phyloP scores from a whole-genome alignment of 1,140 invertebrate genomes.

The Trichomalopsis sarcophagae region DNA sequence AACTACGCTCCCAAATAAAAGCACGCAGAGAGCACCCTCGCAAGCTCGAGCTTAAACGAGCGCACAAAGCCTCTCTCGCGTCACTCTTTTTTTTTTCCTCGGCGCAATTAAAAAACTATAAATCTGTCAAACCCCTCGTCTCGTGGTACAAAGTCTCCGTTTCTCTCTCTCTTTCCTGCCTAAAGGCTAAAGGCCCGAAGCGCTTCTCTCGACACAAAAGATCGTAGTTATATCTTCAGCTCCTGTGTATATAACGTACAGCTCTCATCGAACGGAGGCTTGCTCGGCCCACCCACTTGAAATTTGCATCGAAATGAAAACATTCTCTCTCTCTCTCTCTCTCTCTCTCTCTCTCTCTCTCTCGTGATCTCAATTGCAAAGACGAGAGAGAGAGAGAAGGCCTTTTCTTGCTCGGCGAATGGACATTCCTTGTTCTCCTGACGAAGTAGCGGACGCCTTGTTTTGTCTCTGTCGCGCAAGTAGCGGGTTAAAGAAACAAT shows the following conservation, averaged over 20 bases:
- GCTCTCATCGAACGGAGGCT: background rate
- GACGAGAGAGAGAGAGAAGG: background rate
- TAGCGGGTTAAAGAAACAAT: conserved; percentile 13
- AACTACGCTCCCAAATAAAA: background rate
- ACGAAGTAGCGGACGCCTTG: background rate
- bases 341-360: conserved; percentile 42
- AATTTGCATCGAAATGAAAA: conserved; percentile 70
- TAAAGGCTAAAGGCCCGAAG: background rate
- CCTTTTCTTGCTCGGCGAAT: conserved; percentile 54
- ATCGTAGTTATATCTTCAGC: background rate
- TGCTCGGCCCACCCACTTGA: conserved; percentile 2
- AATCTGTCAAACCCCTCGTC: background rate
- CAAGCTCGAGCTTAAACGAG: background rate
- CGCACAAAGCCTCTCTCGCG: background rate
- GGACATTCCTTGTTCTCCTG: conserved; percentile 61
- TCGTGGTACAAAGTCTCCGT: background rate
- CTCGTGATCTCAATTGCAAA: conserved; percentile 62
- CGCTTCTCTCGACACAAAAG: conserved; percentile 33
- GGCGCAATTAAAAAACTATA: conserved; percentile 26
- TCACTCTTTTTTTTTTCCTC: background rate
- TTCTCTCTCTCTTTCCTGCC: background rate
- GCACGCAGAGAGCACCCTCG: background rate
- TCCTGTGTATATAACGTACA: background rate
- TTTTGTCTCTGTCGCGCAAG: conserved; percentile 20
- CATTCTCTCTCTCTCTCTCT: conserved; percentile 53